These are phyloP conservation scores for Hylaeus volcanicus DNA, from an alignment of 1,140 invertebrate genomes.

Conservation along the genomic window DNA sequence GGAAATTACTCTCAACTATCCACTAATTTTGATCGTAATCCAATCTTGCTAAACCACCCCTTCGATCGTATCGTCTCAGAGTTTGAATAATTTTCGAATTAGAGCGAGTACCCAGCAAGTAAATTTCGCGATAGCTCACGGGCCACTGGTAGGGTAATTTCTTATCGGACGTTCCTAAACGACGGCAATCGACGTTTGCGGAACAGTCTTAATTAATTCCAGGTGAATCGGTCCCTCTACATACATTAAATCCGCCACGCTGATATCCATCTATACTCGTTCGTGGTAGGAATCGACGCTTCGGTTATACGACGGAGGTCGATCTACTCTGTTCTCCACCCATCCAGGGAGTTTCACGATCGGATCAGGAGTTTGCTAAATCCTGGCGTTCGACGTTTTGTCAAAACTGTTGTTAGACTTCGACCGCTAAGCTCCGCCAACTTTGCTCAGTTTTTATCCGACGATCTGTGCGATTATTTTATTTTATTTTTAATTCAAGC, in stretches of 20 bases:
- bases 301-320: slow-evolving; percentile 26
- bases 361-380: neutral
- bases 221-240: slow-evolving; percentile 40
- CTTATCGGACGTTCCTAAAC: slow-evolving; percentile 52
- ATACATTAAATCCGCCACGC: slow-evolving; percentile 52
- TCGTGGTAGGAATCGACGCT: slow-evolving; percentile 38
- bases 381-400: neutral
- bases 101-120: slow-evolving; percentile 30
- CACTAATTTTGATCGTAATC: too few species aligned
- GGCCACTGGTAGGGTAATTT: slow-evolving; percentile 21
- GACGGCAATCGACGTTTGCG: slow-evolving; percentile 55
- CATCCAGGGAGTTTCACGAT: neutral
- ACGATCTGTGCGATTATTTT: too few species aligned
- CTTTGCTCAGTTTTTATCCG: neutral
- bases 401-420: neutral
- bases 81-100: neutral
- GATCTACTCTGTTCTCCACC: too few species aligned
- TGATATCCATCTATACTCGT: slow-evolving; percentile 52
- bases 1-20: too few species aligned
- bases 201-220: slow-evolving; percentile 61
- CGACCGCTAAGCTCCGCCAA: neutral
- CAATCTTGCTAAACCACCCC: too few species aligned
- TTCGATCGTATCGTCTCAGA: neutral
- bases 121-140: slow-evolving; percentile 36
- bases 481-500: too few species aligned